Evolutionary conservation across 2,888 invertebrate species (phyloP).

Genomic region (Synergus gifuensis): DNA sequence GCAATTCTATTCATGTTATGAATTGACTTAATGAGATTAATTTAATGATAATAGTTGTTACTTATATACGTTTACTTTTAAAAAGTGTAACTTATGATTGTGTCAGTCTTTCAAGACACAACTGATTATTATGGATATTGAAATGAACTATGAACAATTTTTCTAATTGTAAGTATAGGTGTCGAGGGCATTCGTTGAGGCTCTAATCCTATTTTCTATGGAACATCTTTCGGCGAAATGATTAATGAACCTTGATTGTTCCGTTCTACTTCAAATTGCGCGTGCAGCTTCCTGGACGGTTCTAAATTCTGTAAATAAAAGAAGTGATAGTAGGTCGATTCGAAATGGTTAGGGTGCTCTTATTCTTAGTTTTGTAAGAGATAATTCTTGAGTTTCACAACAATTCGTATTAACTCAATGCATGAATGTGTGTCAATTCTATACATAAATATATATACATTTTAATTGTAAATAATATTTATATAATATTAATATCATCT

Average conservation of each 20-base stretch:
- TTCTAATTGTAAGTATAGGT: background rate
- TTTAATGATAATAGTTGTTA: background rate
- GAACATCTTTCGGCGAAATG: slow-evolving; percentile 13
- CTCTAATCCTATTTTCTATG: slow-evolving; percentile 33
- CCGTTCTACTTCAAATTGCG: slow-evolving; percentile 23
- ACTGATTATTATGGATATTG: background rate
- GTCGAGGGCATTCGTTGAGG: background rate
- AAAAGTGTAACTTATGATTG: background rate
- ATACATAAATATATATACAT: no score
- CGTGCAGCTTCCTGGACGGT: background rate
- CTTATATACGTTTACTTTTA: background rate
- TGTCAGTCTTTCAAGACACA: background rate
- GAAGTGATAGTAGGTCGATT: slow-evolving; percentile 11
- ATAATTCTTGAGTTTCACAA: slow-evolving; percentile 21
- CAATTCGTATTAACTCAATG: background rate
- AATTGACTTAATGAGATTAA: slow-evolving; percentile 8
- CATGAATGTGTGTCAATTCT: no score
- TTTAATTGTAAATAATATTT: no score
- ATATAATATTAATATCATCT: no score
- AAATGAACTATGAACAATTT: background rate
- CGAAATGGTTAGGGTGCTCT: background rate
- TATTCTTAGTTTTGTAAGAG: background rate
- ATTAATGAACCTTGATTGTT: slow-evolving; percentile 23
- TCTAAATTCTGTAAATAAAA: slow-evolving; percentile 21
- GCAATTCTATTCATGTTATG: slow-evolving; percentile 5